Percentiles rank a stretch among this genome's conserved stretches.
Evolutionary conservation across 1,140 invertebrate genomes (phyloP).

Genomic region (Metaphire vulgaris): DNA sequence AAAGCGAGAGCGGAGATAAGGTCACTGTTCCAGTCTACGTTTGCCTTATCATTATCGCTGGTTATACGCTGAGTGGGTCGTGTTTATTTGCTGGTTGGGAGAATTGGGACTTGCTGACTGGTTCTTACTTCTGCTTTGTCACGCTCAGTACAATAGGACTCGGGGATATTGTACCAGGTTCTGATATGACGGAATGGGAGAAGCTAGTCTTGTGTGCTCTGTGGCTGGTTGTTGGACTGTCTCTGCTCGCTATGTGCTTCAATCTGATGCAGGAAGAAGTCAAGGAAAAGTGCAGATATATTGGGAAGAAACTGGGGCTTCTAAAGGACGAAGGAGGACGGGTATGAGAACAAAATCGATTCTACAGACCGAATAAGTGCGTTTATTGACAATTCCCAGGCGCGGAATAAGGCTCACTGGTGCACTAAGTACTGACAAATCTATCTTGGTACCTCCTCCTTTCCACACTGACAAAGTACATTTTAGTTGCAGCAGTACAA

Average conservation of each 20-base stretch:
- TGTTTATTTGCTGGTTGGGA: constrained; percentile 48
- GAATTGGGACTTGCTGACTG: constrained; percentile 71
- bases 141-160: too few species aligned
- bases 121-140: too few species aligned
- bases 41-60: constrained; percentile 45
- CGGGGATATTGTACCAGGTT: constrained; percentile 74
- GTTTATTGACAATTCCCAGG: too few species aligned
- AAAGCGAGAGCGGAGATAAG: too few species aligned
- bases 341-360: too few species aligned
- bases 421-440: too few species aligned
- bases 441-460: too few species aligned
- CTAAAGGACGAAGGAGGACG: constrained; percentile 14
- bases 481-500: too few species aligned
- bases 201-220: constrained; percentile 54
- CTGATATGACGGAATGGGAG: constrained; percentile 38
- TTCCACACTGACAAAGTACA: too few species aligned
- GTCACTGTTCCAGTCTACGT: constrained; percentile 46
- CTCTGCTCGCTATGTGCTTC: too few species aligned
- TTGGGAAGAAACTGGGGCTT: constrained; percentile 47
- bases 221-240: constrained; percentile 77
- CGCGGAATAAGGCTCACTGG: too few species aligned
- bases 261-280: constrained; percentile 85
- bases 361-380: too few species aligned
- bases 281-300: constrained; percentile 63
- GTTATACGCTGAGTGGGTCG: constrained; percentile 48